Conservation (phyloP, 2,797 vertebrate species). For the Taeniopygia guttata region DNA sequence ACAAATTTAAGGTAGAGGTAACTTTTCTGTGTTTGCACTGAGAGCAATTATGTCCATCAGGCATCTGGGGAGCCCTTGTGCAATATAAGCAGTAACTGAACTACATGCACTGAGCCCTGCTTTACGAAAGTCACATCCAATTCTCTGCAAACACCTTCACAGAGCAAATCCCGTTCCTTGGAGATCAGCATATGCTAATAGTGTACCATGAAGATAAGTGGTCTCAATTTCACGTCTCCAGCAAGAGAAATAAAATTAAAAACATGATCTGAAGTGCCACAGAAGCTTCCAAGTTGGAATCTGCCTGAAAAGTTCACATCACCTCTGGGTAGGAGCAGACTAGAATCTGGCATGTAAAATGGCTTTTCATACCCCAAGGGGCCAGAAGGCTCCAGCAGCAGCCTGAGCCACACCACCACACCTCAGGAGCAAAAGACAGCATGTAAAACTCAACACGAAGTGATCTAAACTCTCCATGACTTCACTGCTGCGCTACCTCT, state of each 20-base stretch:
- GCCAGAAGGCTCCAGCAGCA: neutral
- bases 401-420: neutral
- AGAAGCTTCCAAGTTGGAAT: conserved; percentile 6
- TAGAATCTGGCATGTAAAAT: conserved; percentile 10
- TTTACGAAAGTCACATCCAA: neutral
- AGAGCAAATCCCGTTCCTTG: neutral
- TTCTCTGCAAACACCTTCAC: neutral
- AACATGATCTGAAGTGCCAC: neutral
- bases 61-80: neutral
- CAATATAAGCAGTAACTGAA: neutral
- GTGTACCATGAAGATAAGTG: neutral
- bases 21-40: neutral
- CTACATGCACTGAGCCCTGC: neutral
- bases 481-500: neutral
- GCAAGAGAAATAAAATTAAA: conserved; percentile 20
- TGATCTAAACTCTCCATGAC: conserved; percentile 27
- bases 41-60: neutral
- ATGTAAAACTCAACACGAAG: neutral
- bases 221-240: neutral
- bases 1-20: neutral
- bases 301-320: conserved; percentile 10
- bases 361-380: conserved; percentile 15
- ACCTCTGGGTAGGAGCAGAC: conserved; percentile 25
- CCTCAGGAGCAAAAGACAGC: neutral
- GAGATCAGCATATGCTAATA: neutral